A percentile compares a stretch with the other conserved stretches of the same genome.
Evolutionary conservation across 1,140 invertebrate species (phyloP).

Genomic region (Hesperophylax magnus): DNA sequence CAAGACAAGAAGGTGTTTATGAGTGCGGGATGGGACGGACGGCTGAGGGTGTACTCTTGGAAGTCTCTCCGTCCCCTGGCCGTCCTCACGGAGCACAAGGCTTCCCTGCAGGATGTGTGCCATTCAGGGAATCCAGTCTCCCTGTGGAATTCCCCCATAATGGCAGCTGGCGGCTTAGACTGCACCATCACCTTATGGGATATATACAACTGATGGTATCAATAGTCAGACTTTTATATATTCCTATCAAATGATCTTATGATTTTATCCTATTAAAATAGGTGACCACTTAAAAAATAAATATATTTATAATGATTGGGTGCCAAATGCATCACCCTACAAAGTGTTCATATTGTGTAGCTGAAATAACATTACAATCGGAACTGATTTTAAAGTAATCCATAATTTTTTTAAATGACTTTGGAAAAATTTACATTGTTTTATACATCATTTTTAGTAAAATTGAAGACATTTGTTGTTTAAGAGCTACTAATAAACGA

Average conservation of each 20-base stretch:
- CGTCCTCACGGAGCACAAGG: conserved; percentile 80
- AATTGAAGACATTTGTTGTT: conserved; percentile 14
- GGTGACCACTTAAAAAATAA: conserved; percentile 1
- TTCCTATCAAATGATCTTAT: conserved; percentile 24
- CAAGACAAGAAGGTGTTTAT: conserved; percentile 83
- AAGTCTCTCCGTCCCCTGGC: conserved; percentile 82
- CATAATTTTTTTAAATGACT: conserved; percentile 1
- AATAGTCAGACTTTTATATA: conserved; percentile 1
- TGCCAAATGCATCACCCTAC: not conserved
- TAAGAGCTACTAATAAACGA: too few relatives aligned
- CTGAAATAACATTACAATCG: conserved; percentile 2
- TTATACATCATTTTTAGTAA: conserved; percentile 14
- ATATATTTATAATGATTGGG: not conserved
- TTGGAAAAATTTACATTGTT: conserved; percentile 6
- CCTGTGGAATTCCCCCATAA: conserved; percentile 78
- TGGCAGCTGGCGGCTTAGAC: conserved; percentile 80
- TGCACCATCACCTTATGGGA: conserved; percentile 82
- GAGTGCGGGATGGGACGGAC: conserved; percentile 83
- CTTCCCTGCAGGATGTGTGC: conserved; percentile 77
- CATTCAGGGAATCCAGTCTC: conserved; percentile 75
- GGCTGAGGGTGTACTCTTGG: conserved; percentile 83
- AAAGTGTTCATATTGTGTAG: not conserved
- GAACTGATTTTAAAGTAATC: conserved; percentile 28
- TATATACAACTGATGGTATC: conserved; percentile 70
- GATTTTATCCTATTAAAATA: conserved; percentile 21